Evolutionary conservation across 2,797 vertebrate genomes (phyloP), one percentile per base, ranked within the genome.

Genomic region (Coracias cyanogaster): DNA sequence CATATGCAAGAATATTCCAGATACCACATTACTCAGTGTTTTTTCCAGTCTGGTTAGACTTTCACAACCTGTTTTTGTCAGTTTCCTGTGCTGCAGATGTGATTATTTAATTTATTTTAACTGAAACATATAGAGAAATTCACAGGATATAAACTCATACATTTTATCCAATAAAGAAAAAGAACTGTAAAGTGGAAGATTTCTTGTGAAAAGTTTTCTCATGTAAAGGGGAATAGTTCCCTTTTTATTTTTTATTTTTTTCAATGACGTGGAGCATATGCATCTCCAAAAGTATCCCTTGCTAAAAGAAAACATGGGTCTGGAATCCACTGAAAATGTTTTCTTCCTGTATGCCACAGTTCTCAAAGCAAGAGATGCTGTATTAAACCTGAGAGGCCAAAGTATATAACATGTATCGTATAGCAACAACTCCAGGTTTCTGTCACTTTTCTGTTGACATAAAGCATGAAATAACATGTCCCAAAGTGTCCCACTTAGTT

Each of bases 51-150:
- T 66, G 19, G 16, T 74, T 77, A 67, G 48, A 88, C 51, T 81
- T 91, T 83, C 66, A 80, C 37, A 78, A 37, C 15, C 31, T 89
- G 41, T 41, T 92, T 80, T 83, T 86, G 16, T 78, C 77, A 46
- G 52, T 33, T 94, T 90, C 31, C 65, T 19, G 18, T 69, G 52
- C 65, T 89, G 57, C 31, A 90, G 76, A 89, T 61, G 45, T 71
- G 72, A 55, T 83, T 87, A 62, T 86, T 90, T 94, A 26, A 39
- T 81, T 83, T 91, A 39, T 92, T 93, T 92, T 48, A 83, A 57
- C 43, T 65, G 54, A 60, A 80, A 92, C 18, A 58, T 13, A 39
- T 5, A 45, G 33, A 69, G 35, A 48, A 3, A n/a, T 86, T 81
- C 15, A 37, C 22, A 60, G 14, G 17, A 41, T 83, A 81, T 37